Conservation (phyloP, 2,113 vertebrate species). For the Coregonus clupeaformis region DNA sequence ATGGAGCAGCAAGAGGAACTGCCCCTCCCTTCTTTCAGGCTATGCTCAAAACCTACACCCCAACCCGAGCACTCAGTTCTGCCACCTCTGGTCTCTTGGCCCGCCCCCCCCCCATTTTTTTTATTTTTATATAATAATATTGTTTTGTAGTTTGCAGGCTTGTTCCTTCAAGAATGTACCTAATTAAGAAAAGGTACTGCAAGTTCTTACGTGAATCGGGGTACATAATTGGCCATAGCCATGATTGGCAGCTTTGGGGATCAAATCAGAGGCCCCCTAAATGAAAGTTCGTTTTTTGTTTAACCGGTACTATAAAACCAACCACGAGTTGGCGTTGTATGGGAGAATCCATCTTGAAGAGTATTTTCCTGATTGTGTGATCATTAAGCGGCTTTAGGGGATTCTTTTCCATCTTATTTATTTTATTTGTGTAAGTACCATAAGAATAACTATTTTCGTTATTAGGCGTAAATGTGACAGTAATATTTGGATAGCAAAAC, state of each 20-base stretch:
- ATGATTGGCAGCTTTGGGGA: conserved; percentile 33
- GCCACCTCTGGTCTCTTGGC: no score
- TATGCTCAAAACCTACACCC: no score
- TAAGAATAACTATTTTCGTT: accelerated
- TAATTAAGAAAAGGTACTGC: conserved; percentile 8
- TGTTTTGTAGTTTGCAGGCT: neutral
- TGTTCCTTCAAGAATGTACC: conserved; percentile 5
- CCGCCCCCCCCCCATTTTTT: no score
- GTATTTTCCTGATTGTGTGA: conserved; percentile 15
- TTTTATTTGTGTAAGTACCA: conserved; percentile 31
- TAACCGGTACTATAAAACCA: conserved; percentile 39
- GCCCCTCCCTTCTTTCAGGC: no score
- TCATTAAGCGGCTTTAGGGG: conserved; percentile 35
- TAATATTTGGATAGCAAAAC: neutral
- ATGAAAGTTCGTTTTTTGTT: conserved; percentile 48
- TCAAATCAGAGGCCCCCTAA: conserved; percentile 53
- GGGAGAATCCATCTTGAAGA: conserved; percentile 44
- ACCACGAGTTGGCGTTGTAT: conserved; percentile 36
- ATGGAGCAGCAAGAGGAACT: no score
- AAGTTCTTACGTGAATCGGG: conserved; percentile 35
- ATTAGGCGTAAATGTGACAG: neutral
- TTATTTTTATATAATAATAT: no score
- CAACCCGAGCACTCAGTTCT: no score
- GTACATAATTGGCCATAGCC: conserved; percentile 33
- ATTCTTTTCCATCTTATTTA: conserved; percentile 11